Evolutionary conservation across 2,888 invertebrate genomes (phyloP), one percentile per base, ranked within the genome.

Genomic region (Dascillus cervinus): DNA sequence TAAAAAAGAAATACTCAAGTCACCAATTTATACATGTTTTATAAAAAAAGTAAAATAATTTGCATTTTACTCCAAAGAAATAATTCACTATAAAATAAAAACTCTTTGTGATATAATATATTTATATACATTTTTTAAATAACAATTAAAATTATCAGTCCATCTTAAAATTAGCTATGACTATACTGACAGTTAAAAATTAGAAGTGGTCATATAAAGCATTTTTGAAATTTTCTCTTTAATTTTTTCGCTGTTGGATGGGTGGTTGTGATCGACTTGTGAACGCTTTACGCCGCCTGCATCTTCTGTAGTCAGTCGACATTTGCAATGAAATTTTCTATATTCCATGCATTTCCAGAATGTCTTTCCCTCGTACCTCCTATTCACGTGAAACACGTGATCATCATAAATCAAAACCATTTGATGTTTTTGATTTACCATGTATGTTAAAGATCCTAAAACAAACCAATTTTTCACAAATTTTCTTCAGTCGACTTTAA

Each of bases 321-420:
- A 43, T 35, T 39, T 48, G 26, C 51, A 51, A 11, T 41, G 41
- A 3, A 27, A 11, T 21, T 31, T 43, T 24, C 32, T 31, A 27
- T 51, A 49, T 31, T 51, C 47, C 26, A 37, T 34, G 29, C 51
- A 51, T 14, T 49, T 46, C 51, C 51, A 51, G 28, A 48, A 51
- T 9, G 33, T 40, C 10, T 32, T 40, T 14, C 32, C 34, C 22
- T 44, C 44, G 13, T 38, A 37, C 4, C 45, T 25, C 10, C 49
- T 37, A 21, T 49, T 51, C 15, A 47, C 34, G 31, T 46, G 37
- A 32, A 41, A 51, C 32, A 44, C 40, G 29, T 51, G 44, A 11
- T 49, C 40, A 10, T 44, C 37, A 27, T 39, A 48, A 12, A 48
- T 32, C 24, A 51, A 25, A 4, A 39, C 28, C 19, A 31, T 43